A percentile compares a stretch with the other conserved stretches of the same genome.
Conservation (phyloP, 2,797 vertebrate species). For the Anolis apletophallus region DNA sequence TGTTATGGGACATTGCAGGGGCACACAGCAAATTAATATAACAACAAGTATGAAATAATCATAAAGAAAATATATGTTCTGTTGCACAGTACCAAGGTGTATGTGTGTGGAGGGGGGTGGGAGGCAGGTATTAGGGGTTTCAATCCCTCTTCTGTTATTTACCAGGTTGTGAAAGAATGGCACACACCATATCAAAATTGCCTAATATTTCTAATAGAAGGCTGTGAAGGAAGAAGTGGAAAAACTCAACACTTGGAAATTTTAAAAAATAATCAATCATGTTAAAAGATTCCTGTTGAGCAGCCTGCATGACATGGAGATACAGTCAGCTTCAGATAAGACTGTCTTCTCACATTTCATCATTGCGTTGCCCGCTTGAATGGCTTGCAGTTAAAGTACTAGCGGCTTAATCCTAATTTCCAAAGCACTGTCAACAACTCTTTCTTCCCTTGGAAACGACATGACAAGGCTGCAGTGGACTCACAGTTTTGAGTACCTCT, state of each 20-base stretch:
- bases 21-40: conserved; percentile 4
- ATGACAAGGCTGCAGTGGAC: conserved; percentile 46
- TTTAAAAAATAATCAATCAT: conserved; percentile 1
- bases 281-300: conserved; percentile 44
- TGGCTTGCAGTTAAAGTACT: conserved; percentile 58
- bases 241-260: conserved; percentile 20
- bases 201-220: conserved; percentile 34
- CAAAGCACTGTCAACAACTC: conserved; percentile 59
- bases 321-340: conserved; percentile 44
- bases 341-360: conserved; percentile 64
- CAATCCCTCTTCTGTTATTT: neutral
- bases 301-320: conserved; percentile 22
- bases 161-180: conserved; percentile 24
- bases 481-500: conserved; percentile 41
- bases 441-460: conserved; percentile 69
- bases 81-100: neutral
- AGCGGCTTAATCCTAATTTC: conserved; percentile 71
- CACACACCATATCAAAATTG: conserved; percentile 21
- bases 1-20: conserved; percentile 11
- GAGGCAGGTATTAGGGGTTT: neutral
- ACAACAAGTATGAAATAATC: conserved; percentile 11
- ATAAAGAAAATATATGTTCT: conserved; percentile 1
- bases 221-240: conserved; percentile 16
- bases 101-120: too few relatives aligned
- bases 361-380: conserved; percentile 61